Percentiles rank a stretch among this genome's conserved stretches.
These are phyloP conservation scores for Drosophila falleni DNA, from an alignment of 2,888 invertebrate genomes.

Conservation along the genomic window DNA sequence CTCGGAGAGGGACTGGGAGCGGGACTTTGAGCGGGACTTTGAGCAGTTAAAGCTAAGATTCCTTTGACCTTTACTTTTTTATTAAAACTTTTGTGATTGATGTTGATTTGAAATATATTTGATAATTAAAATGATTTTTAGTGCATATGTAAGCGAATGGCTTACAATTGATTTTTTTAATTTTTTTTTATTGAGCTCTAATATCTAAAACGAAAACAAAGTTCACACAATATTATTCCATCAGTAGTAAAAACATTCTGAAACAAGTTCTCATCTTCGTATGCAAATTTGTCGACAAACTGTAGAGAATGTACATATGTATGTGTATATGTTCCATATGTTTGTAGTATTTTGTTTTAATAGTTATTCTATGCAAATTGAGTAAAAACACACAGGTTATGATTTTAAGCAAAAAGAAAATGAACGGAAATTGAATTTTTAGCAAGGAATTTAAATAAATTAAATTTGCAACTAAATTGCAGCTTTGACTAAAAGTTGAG, in stretches of 20 bases:
- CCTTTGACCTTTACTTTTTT: neutral
- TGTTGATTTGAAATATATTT: neutral
- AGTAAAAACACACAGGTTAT: conserved; percentile 13
- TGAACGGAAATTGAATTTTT: conserved; percentile 58
- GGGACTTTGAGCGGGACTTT: too few relatives aligned
- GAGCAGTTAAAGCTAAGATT: neutral
- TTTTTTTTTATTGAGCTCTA: conserved; percentile 16
- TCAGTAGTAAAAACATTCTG: conserved; percentile 24
- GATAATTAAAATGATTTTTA: conserved; percentile 5
- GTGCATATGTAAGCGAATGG: neutral
- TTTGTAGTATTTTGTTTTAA: conserved; percentile 29
- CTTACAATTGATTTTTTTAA: conserved; percentile 10
- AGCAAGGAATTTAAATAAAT: conserved; percentile 17
- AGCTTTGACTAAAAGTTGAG: neutral
- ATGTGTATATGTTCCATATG: conserved; percentile 22
- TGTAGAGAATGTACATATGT: conserved; percentile 16
- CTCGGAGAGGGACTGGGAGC: too few relatives aligned
- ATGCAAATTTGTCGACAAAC: conserved; percentile 55
- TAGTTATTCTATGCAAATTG: conserved; percentile 68
- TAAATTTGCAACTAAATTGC: neutral
- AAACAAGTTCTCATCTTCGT: conserved; percentile 59
- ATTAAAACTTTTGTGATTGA: neutral
- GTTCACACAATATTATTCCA: conserved; percentile 25
- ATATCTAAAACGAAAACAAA: conserved; percentile 17
- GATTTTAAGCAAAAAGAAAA: conserved; percentile 30